A percentile compares a stretch with the other conserved stretches of the same genome.
These are phyloP conservation scores for Seira sanloemensis DNA, from an alignment of 2,888 invertebrate species.

Conservation along the genomic window DNA sequence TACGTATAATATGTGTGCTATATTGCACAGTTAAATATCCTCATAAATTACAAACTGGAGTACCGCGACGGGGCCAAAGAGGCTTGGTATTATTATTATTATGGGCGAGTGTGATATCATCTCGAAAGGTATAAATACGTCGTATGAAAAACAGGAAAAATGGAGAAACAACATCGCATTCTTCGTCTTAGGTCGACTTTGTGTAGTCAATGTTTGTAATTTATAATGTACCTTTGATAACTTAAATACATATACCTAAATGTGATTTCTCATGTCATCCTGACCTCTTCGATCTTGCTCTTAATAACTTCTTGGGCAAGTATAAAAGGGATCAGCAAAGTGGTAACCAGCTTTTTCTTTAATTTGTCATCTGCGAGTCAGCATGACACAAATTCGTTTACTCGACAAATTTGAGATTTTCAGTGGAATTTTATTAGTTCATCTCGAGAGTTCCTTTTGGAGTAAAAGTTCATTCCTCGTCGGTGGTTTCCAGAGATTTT, in stretches of 20 bases:
- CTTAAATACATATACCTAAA: not conserved
- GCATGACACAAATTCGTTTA: not conserved
- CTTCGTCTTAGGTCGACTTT: not conserved
- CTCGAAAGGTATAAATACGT: constrained; percentile 19
- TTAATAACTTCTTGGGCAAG: constrained; percentile 8
- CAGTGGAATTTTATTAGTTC: not conserved
- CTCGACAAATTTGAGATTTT: not conserved
- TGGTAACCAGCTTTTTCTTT: constrained; percentile 37
- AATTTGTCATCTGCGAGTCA: constrained; percentile 2
- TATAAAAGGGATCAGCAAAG: constrained; percentile 52
- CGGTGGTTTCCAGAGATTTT: not conserved
- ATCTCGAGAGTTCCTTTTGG: not conserved
- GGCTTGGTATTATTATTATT: constrained; percentile 10
- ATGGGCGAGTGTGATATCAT: not conserved
- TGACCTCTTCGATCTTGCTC: not conserved
- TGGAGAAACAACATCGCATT: constrained; percentile 3
- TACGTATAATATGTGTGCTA: not conserved
- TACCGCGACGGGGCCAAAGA: constrained; percentile 23
- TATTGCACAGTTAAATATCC: not conserved
- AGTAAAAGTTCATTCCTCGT: not conserved
- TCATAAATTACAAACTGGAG: constrained; percentile 5
- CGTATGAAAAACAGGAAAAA: constrained; percentile 27
- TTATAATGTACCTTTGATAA: not conserved
- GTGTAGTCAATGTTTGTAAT: not conserved
- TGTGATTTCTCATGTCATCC: not conserved